Evolutionary conservation across 1,140 invertebrate species (phyloP).

Genomic region (Lepidurus arcticus): DNA sequence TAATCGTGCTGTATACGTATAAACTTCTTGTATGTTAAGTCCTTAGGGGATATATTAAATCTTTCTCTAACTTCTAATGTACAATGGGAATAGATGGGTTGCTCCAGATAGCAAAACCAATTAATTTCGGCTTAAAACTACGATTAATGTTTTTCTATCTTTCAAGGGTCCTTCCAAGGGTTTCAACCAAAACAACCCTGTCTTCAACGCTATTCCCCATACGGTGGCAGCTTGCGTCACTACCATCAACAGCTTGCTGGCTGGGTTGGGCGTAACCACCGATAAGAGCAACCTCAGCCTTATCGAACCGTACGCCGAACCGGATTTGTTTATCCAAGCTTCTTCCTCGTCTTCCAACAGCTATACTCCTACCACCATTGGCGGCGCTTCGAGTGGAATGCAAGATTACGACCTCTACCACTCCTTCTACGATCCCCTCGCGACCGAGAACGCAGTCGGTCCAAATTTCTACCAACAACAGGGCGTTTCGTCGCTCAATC

Average conservation of each 20-base stretch:
- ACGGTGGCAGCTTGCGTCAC: neutral
- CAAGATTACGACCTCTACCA: constrained; percentile 4
- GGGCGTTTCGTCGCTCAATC: constrained; percentile 1
- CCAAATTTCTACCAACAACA: neutral
- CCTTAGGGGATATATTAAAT: too few relatives aligned
- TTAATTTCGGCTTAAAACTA: too few relatives aligned
- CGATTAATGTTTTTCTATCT: neutral
- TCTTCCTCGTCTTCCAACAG: neutral
- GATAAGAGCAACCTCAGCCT: neutral
- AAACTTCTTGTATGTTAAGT: too few relatives aligned
- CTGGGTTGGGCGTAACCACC: neutral
- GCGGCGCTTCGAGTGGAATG: neutral
- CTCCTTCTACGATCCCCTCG: neutral
- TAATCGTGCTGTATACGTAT: too few relatives aligned
- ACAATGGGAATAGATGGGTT: too few relatives aligned
- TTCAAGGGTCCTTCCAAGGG: constrained; percentile 5
- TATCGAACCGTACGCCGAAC: neutral
- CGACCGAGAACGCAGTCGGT: neutral
- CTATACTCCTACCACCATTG: neutral
- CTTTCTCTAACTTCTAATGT: too few relatives aligned
- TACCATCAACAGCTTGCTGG: neutral
- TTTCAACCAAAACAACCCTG: neutral
- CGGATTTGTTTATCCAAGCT: neutral
- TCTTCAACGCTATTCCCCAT: neutral
- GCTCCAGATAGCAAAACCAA: too few relatives aligned